These are phyloP conservation scores for Thecocarcelia acutangulata DNA, from an alignment of 2,888 invertebrate genomes.

Conservation along the genomic window DNA sequence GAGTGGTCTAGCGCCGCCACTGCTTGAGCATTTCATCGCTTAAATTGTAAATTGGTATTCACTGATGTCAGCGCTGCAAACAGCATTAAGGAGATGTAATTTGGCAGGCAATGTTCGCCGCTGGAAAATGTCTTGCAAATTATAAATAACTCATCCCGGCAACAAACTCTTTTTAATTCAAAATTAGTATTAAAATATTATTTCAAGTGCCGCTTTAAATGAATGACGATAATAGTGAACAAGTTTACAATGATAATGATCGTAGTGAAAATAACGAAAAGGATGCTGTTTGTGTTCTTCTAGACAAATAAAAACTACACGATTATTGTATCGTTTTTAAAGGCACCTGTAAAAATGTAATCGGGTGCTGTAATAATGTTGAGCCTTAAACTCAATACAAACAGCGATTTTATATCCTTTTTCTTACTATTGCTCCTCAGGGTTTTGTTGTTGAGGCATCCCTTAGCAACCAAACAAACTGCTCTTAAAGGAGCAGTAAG, in stretches of 20 bases:
- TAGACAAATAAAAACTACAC: conserved; percentile 20
- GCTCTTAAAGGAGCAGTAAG: conserved; percentile 47
- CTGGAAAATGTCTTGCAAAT: no score
- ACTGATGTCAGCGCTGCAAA: no score
- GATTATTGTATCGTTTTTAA: conserved; percentile 36
- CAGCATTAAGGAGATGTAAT: no score
- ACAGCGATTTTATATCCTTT: conserved; percentile 66
- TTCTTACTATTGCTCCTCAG: conserved; percentile 42
- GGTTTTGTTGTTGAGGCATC: conserved; percentile 59
- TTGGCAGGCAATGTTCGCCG: no score
- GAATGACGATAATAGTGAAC: conserved; percentile 53
- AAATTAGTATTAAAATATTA: conserved; percentile 59
- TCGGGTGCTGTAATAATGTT: conserved; percentile 63
- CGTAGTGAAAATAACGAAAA: conserved; percentile 42
- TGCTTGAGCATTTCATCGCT: no score
- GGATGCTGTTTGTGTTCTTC: conserved; percentile 55
- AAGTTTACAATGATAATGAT: conserved; percentile 47
- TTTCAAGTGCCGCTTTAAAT: conserved; percentile 65
- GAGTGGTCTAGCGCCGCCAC: no score
- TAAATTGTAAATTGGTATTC: no score
- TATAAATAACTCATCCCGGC: background rate
- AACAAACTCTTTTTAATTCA: conserved; percentile 22
- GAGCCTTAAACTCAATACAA: conserved; percentile 58
- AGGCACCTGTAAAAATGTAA: conserved; percentile 69
- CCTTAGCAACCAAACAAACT: conserved; percentile 58